Evolutionary conservation across 2,113 vertebrate species (phyloP).

Genomic region (Numida meleagris): DNA sequence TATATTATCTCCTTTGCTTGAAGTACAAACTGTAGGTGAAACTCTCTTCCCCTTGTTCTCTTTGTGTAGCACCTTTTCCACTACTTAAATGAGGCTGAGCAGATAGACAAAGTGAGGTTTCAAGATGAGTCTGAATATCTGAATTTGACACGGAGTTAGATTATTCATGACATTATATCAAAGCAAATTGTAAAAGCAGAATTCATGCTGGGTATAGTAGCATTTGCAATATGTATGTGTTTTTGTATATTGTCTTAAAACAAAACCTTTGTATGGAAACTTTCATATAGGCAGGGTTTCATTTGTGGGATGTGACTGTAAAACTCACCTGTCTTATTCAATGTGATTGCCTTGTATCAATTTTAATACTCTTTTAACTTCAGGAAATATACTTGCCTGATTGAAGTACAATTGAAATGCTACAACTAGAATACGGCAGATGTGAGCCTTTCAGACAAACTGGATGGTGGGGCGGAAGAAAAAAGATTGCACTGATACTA

Average conservation of each 20-base stretch:
- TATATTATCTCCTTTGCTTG: not conserved
- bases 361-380: not conserved
- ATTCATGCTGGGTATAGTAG: not conserved
- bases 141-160: not conserved
- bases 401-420: not conserved
- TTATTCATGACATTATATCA: not conserved
- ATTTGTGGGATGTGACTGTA: not conserved
- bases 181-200: not conserved
- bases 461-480: not conserved
- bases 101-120: not conserved
- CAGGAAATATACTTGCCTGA: not conserved
- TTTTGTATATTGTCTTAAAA: not conserved
- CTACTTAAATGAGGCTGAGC: not conserved
- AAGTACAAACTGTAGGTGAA: not conserved
- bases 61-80: not conserved
- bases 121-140: not conserved
- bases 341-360: not conserved
- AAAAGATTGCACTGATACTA: not conserved
- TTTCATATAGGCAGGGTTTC: not conserved
- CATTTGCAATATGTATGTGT: not conserved
- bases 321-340: not conserved
- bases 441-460: not conserved
- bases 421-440: not conserved
- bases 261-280: not conserved
- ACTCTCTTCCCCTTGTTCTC: not conserved